These are phyloP conservation scores for Bombus breviceps DNA, from an alignment of 1,140 invertebrate species.

Conservation along the genomic window DNA sequence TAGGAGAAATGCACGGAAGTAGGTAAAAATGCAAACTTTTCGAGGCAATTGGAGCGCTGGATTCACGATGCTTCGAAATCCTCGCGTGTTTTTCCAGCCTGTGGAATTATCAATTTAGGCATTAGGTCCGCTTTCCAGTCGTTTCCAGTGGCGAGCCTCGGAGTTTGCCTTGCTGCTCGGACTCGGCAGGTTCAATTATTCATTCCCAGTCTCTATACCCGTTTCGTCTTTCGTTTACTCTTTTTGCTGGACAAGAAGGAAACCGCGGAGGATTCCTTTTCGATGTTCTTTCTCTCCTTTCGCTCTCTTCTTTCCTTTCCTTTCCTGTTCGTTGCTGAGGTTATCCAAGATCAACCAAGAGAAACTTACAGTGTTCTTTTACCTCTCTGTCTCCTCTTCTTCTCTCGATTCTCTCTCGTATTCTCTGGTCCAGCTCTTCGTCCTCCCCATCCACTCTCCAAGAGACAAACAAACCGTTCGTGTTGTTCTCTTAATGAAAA, in stretches of 20 bases:
- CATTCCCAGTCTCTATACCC: conserved; percentile 50
- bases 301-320: not conserved
- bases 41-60: conserved; percentile 17
- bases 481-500: conserved; percentile 47
- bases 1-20: conserved; percentile 41
- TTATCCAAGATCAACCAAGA: conserved; percentile 12
- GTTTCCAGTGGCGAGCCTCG: conserved; percentile 16
- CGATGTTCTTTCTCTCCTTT: conserved; percentile 2
- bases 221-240: conserved; percentile 57
- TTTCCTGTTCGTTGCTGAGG: not conserved
- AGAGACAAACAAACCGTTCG: conserved; percentile 50
- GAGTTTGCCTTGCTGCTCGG: conserved; percentile 57
- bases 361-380: conserved; percentile 23
- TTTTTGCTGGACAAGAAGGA: conserved; percentile 53
- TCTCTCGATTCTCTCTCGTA: not conserved
- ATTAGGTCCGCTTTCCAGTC: conserved; percentile 59
- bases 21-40: conserved; percentile 44
- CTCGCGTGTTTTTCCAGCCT: conserved; percentile 40
- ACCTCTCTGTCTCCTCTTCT: not conserved
- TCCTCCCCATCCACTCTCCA: not conserved
- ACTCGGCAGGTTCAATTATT: conserved; percentile 68
- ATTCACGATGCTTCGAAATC: not conserved
- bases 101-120: conserved; percentile 64
- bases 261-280: conserved; percentile 45
- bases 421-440: not conserved